Base-by-base conservation (phyloP, 2,113 vertebrate species). In the Alosa alosa region DNA sequence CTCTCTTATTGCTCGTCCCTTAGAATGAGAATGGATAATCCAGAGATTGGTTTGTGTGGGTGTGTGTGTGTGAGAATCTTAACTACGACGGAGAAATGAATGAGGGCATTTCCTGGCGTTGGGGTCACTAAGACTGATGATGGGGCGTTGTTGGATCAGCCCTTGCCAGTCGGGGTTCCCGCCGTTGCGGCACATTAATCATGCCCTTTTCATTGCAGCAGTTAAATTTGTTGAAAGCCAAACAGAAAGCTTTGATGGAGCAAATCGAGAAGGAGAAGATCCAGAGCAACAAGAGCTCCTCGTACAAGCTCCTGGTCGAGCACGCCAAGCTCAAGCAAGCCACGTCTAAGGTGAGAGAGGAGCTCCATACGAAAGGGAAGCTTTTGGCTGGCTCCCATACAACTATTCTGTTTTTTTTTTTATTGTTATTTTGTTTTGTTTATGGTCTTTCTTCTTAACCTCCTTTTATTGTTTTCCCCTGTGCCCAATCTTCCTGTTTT, bases 211-310 rank as follows among this genome's bases (percentile, higher is more conserved):
- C 93, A 90, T 95, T 97, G 94, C 94, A 99, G 98, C 98, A 99
- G 99, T 95, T 99, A 95, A 99, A 99, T 94, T 94, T 99, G 93
- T 93, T 99, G 95, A 99, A 99, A 96, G 98, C 98, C 89, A 99
- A 99, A 95, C 98, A 99, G 95, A 99, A 99, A 95, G 98, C 97
- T 95, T 95, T 99, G 95, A 98, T 99, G 91, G 98, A 99, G 94
- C 98, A 99, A 92, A 99, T 99, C 86, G 98, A 99, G 95, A 99
- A 99, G 95, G 98, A 99, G 95, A 99, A 99, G 96, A 98, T 98
- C 93, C 98, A 99, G 92, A 99, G 97, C 96, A 99, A 98, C 96
- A 99, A 99, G 94, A 98, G 98, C 93, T 99, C 98, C 88, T 99
- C 98, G 87, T 99, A 99, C 94, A 99, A 99, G 93, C 96, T 99